Evolutionary conservation across 1,140 invertebrate genomes (phyloP).

Genomic region (Teleopsis dalmanni): DNA sequence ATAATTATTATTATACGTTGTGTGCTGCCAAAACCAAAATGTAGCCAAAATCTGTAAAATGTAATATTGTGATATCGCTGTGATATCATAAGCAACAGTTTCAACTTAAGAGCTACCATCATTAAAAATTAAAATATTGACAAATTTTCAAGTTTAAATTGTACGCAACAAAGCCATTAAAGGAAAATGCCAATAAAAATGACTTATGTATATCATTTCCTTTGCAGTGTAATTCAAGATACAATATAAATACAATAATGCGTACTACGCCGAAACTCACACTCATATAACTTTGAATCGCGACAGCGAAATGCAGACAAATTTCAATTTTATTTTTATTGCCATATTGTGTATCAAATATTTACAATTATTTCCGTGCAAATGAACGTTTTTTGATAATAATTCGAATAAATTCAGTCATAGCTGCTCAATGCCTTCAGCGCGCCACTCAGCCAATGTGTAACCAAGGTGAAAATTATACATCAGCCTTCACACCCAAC

Average conservation of each 20-base stretch:
- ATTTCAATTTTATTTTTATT: conserved; percentile 13
- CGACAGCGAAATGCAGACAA: conserved; percentile 5
- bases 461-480: conserved; percentile 41
- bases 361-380: conserved; percentile 11
- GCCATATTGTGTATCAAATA: conserved; percentile 6
- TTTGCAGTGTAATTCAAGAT: neutral
- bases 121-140: too few species aligned
- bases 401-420: conserved; percentile 6
- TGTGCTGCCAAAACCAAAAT: too few species aligned
- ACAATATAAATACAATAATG: too few species aligned
- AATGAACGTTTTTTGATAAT: conserved; percentile 5
- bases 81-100: too few species aligned
- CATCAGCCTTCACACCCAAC: conserved; percentile 8
- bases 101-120: too few species aligned
- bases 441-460: too few species aligned
- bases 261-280: neutral
- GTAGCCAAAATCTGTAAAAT: too few species aligned
- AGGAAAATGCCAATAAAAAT: conserved; percentile 8
- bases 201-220: conserved; percentile 10
- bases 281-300: neutral
- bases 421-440: neutral
- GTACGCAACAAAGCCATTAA: too few species aligned
- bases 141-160: too few species aligned
- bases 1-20: too few species aligned
- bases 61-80: too few species aligned